Base-by-base conservation (phyloP, 2,797 vertebrate species). In the Neosalanx taihuensis region DNA sequence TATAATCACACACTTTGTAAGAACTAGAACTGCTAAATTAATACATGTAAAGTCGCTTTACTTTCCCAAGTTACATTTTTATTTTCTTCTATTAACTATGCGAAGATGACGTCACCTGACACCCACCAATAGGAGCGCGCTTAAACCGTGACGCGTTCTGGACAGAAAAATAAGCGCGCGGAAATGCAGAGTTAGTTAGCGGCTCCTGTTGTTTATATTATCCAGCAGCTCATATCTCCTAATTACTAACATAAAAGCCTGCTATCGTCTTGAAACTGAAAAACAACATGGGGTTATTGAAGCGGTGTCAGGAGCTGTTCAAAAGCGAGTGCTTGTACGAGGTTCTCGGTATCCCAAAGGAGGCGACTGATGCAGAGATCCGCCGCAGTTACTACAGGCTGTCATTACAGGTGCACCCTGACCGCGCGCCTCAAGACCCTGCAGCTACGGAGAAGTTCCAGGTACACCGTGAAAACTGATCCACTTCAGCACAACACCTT, bases 351-450 rank as follows among this genome's bases (percentile, higher is more conserved):
- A 83, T 94, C 64, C 85, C 82, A 60, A 90, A 88, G 30, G 86
- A 92, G 63, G 94, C 94, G 0, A 83, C 90, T 0, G 83, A 91
- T 3, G 67, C 84, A 0, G 94, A 96, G 70, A 82, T 97, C 74
- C 93, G 95, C 5, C 93, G 93, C 59, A 94, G 92, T 46, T 97
- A 97, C 86, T 95, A 90, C 86, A 94, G 93, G 77, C 89, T 90
- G 74, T 96, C 96, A 0, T 91, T 97, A 26, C 88, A 76, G 49
- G 92, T 96, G 0, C 96, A 97, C 33, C 96, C 96, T 0, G 96
- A 97, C 88, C 89, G 95, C 26, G 95, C 92, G 4, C 87, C 87
- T 0, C 84, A 92, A 1, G 89, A 82, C 37, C 91, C 92, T 58
- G 83, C 77, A 60, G 94, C 94, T 72, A 96, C 95, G 0, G 90